Evolutionary conservation across 2,113 vertebrate genomes (phyloP), one percentile per base, ranked within the genome.

Genomic region (Sebastes schlegelii): DNA sequence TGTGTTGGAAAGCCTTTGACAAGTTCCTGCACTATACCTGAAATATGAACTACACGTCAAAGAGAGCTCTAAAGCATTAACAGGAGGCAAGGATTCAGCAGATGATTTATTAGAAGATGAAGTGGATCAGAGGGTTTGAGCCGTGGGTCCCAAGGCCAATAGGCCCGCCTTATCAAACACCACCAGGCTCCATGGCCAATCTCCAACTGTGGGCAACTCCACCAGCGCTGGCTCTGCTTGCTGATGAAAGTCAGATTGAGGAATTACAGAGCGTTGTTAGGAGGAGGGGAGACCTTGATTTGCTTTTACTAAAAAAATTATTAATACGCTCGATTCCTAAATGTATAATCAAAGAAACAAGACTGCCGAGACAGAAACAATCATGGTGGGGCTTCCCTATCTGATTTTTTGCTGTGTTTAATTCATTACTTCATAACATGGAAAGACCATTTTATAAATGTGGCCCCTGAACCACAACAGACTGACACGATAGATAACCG

Each of bases 61-160:
- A 89, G 74, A 82, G 73, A 77, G 63, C 76, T 89, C 69, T 68
- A 34, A 85, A 87, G 88, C 80, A 89, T 68, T 88, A 90, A 78
- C 85, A 75, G 82, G 45, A 48, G 40, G 73, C 77, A 69, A 60
- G 62, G 85, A 88, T 86, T 87, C 82, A 88, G 83, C n/a, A 40
- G 83, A 82, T 87, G 87, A 89, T 92, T 91, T 91, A 91, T 93
- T 88, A 88, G 86, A 92, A 89, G 89, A 91, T 89, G 86, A 88
- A 92, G 84, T 89, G 90, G 89, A 90, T 88, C 88, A 90, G 83
- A 88, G 74, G 78, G 67, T 88, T 69, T 83, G 77, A 91, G 88
- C 79, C 60, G 10, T 48, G 75, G 82, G 79, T 91, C 76, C 89
- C 84, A 85, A 85, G 87, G 89, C 88, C 90, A 91, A 66, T 58